A percentile compares a stretch with the other conserved stretches of the same genome.
Evolutionary conservation across 1,140 invertebrate genomes (phyloP).

Genomic region (Lucilia cuprina): DNA sequence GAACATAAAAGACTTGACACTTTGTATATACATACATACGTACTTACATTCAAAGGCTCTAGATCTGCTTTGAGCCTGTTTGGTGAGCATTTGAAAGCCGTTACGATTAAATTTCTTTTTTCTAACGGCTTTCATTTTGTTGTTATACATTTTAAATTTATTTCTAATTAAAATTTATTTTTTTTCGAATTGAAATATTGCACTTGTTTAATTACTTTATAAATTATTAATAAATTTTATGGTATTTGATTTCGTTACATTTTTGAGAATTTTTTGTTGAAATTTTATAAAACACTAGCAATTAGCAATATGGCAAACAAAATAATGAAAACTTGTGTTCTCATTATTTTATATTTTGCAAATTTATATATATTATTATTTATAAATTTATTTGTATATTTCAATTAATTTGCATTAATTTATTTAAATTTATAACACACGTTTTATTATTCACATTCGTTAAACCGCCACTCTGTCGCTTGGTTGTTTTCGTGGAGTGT

Average conservation of each 20-base stretch:
- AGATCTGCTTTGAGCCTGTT: slow-evolving; percentile 48
- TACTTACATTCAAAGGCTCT: slow-evolving; percentile 54
- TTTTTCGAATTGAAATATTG: background rate
- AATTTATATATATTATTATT: slow-evolving; percentile 9
- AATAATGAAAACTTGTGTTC: slow-evolving; percentile 56
- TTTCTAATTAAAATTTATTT: slow-evolving; percentile 1
- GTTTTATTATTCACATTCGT: background rate
- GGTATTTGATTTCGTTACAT: background rate
- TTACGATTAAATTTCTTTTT: slow-evolving; percentile 13
- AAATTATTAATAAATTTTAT: background rate
- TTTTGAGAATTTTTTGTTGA: background rate
- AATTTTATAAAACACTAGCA: slow-evolving; percentile 51
- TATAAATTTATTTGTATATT: background rate
- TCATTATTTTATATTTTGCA: slow-evolving; percentile 42
- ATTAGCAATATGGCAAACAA: slow-evolving; percentile 58
- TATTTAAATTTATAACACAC: background rate
- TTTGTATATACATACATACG: too few species aligned
- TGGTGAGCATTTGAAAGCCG: slow-evolving; percentile 52
- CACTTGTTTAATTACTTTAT: slow-evolving; percentile 22
- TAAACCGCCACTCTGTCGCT: background rate
- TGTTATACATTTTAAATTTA: slow-evolving; percentile 11
- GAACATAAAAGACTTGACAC: background rate
- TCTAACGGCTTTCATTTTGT: slow-evolving; percentile 12
- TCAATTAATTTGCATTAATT: slow-evolving; percentile 17
- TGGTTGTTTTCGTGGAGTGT: background rate